Base-by-base conservation (phyloP, 2,888 invertebrate genomes). In the Cheilosia pagana region DNA sequence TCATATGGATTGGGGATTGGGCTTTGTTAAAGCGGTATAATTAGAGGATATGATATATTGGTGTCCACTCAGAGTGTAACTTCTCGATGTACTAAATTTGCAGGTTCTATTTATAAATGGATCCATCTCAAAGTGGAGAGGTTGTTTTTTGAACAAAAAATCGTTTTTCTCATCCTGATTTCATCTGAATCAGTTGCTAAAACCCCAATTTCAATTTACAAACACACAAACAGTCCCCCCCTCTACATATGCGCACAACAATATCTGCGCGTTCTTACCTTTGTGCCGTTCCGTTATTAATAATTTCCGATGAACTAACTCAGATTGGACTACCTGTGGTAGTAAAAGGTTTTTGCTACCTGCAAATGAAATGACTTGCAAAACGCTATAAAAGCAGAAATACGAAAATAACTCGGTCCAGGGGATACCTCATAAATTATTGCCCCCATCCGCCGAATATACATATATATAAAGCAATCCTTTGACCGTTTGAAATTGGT, bases 371-470 rank as follows among this genome's bases (percentile, higher is more conserved):
- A 78, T 59, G 41, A 52, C 23, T 79, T 60, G 31, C 41, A 72
- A 65, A 48, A 55, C 55, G 12, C n/a, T 41, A 31, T 35, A 39
- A 19, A 10, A 50, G 39, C 55, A 41, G 12, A 35, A 28, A 28
- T 48, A 31, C 19, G 19, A 74, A 50, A 48, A 19, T 25, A 57
- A 55, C 60, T 45, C 41, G 16, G 48, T 55, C 19, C 45, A 50
- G 70, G 45, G 48, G 65, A 71, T 82, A 68, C 65, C 71, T 81
- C 77, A 71, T 82, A 82, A 82, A 76, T 82, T 77, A 82, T 67
- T 77, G 39, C 14, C 6, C 53, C 59, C 59, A 65, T 77, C 71
- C 65, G 39, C 71, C 55, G 45, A 50, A 77, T 65, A 60, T 28
- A 7, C 8, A 28, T 8, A n/a, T n/a, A n/a, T 8, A 28, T 28